phyloP scores from a whole-genome alignment of 2,888 invertebrate species.

The Glaucopsyche alexis region DNA sequence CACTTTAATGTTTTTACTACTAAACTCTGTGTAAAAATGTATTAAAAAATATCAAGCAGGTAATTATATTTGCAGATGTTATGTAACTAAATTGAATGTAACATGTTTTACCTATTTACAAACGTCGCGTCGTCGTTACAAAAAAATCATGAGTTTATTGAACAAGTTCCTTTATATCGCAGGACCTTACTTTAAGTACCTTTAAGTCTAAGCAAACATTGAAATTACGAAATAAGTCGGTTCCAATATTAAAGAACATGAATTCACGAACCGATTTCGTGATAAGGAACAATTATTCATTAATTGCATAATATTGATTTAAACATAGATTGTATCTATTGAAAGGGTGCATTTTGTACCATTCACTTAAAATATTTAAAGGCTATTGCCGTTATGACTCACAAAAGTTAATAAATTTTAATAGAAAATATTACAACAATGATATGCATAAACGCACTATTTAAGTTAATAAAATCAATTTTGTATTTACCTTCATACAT shows the following conservation, averaged over 20 bases:
- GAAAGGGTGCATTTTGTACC: conserved; percentile 14
- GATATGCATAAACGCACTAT: too few relatives aligned
- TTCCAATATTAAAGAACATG: conserved; percentile 35
- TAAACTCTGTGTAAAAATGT: too few relatives aligned
- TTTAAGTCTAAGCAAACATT: conserved; percentile 18
- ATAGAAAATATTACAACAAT: background rate
- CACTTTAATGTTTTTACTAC: too few relatives aligned
- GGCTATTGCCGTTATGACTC: background rate
- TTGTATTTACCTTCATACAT: too few relatives aligned
- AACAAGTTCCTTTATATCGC: conserved; percentile 23
- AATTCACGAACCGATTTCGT: conserved; percentile 31
- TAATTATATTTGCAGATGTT: too few relatives aligned
- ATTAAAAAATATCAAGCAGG: too few relatives aligned
- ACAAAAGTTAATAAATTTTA: background rate
- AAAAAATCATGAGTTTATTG: conserved; percentile 18
- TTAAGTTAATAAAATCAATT: too few relatives aligned
- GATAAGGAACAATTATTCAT: conserved; percentile 10
- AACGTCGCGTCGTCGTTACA: too few relatives aligned
- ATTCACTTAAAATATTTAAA: conserved; percentile 14
- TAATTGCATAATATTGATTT: conserved; percentile 3
- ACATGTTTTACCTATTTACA: too few relatives aligned
- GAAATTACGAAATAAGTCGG: conserved; percentile 25
- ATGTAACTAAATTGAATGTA: too few relatives aligned
- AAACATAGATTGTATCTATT: conserved; percentile 14
- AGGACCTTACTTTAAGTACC: background rate